A percentile compares a stretch with the other conserved stretches of the same genome.
phyloP scores from a whole-genome alignment of 2,113 vertebrate species.

The Rhinoderma darwinii region DNA sequence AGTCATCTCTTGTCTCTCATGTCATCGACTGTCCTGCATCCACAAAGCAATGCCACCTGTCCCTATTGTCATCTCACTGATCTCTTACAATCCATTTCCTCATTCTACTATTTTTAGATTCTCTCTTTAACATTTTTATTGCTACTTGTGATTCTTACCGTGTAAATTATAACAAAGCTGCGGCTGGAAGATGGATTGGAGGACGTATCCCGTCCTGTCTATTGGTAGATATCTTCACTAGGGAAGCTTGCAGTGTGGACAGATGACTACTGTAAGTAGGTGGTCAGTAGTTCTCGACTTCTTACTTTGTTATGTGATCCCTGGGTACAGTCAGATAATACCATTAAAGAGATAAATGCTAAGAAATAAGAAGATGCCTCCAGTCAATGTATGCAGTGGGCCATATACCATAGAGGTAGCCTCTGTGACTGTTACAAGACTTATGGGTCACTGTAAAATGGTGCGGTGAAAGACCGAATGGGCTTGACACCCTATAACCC shows the following conservation, averaged over 20 bases:
- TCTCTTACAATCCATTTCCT: conserved; percentile 41
- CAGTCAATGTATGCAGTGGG: too few species aligned
- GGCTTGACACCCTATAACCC: too few species aligned
- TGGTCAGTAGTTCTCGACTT: background rate
- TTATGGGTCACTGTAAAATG: background rate
- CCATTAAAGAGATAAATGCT: background rate
- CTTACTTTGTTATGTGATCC: background rate
- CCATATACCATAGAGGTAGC: too few species aligned
- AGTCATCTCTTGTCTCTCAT: conserved; percentile 43
- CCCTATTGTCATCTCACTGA: conserved; percentile 36
- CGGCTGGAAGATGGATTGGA: conserved; percentile 39
- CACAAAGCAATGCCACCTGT: conserved; percentile 53
- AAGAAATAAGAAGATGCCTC: too few species aligned
- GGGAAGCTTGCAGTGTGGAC: background rate
- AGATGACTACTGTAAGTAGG: background rate
- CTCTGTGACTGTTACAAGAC: too few species aligned
- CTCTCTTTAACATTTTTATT: conserved; percentile 54
- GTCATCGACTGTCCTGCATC: conserved; percentile 21
- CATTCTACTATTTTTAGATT: conserved; percentile 39
- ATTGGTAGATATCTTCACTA: background rate
- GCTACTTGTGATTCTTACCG: conserved; percentile 33
- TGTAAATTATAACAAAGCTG: conserved; percentile 47
- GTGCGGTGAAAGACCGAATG: too few species aligned
- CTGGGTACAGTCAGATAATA: background rate
- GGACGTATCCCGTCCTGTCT: background rate